A percentile compares a stretch with the other conserved stretches of the same genome.
These are phyloP conservation scores for Aradus depressus DNA, from an alignment of 2,888 invertebrate species.

Conservation along the genomic window DNA sequence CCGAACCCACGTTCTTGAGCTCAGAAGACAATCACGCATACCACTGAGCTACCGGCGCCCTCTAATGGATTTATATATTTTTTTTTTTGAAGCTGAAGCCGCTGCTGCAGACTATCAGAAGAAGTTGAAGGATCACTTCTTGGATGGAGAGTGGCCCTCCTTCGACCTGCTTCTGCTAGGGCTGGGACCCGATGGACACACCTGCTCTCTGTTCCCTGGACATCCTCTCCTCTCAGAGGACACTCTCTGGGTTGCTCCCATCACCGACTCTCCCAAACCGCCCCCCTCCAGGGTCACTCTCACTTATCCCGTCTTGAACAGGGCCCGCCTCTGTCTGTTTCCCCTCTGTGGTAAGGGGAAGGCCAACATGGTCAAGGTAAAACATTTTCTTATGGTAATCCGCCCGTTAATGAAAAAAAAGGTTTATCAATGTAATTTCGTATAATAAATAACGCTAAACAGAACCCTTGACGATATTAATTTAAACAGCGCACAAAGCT, in stretches of 20 bases:
- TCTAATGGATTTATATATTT: too few relatives aligned
- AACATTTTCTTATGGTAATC: slow-evolving; percentile 16
- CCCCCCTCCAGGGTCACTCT: slow-evolving; percentile 83
- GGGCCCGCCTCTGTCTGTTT: slow-evolving; percentile 71
- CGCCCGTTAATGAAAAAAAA: not conserved
- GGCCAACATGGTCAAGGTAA: slow-evolving; percentile 77
- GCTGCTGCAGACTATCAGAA: slow-evolving; percentile 64
- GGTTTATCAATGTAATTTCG: too few relatives aligned
- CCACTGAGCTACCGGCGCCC: too few relatives aligned
- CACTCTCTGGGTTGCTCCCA: slow-evolving; percentile 60
- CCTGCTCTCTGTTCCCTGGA: slow-evolving; percentile 89
- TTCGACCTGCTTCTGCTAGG: slow-evolving; percentile 88
- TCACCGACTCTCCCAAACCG: slow-evolving; percentile 92
- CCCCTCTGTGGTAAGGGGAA: slow-evolving; percentile 75
- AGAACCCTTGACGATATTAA: too few relatives aligned
- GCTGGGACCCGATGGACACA: slow-evolving; percentile 97
- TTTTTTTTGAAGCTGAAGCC: slow-evolving; percentile 48
- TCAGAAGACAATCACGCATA: too few relatives aligned
- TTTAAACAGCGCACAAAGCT: too few relatives aligned
- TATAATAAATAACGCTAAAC: too few relatives aligned
- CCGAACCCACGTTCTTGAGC: too few relatives aligned
- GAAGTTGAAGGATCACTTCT: slow-evolving; percentile 53
- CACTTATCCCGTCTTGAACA: slow-evolving; percentile 82
- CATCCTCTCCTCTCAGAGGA: slow-evolving; percentile 55
- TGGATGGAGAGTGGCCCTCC: slow-evolving; percentile 43